Conservation (phyloP, 2,888 invertebrate genomes). For the Habroteleia sp. region DNA sequence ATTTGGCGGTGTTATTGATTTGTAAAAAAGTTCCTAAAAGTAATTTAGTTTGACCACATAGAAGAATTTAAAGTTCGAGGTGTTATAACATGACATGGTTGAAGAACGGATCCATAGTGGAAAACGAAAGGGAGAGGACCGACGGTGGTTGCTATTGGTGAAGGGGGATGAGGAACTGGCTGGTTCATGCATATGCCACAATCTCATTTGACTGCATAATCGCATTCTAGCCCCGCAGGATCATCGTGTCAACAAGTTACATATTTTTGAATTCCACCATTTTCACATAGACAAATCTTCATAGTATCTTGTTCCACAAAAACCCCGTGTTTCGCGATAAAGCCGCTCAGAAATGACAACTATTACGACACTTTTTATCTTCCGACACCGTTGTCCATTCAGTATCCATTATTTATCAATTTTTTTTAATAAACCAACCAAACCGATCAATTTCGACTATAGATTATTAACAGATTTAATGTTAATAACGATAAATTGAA, state of each 20-base stretch:
- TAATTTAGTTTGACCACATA: slow-evolving; percentile 36
- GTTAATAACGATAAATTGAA: too few relatives aligned
- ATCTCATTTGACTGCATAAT: slow-evolving; percentile 81
- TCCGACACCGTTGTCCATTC: too few relatives aligned
- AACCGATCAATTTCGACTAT: too few relatives aligned
- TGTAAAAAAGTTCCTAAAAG: too few relatives aligned
- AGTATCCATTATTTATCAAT: too few relatives aligned
- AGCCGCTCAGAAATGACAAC: slow-evolving; percentile 4
- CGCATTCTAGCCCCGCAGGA: slow-evolving; percentile 76
- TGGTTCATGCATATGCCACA: slow-evolving; percentile 80
- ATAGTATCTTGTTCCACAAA: slow-evolving; percentile 27
- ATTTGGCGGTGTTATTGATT: too few relatives aligned
- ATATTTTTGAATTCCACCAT: slow-evolving; percentile 73
- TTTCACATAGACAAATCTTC: slow-evolving; percentile 57
- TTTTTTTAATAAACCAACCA: slow-evolving; percentile 2
- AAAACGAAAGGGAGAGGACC: slow-evolving; percentile 57
- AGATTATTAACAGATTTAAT: too few relatives aligned
- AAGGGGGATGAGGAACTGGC: slow-evolving; percentile 62
- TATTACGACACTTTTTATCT: not conserved
- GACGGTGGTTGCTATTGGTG: slow-evolving; percentile 49
- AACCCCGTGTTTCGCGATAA: slow-evolving; percentile 5
- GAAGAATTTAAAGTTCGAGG: slow-evolving; percentile 51
- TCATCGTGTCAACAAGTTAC: slow-evolving; percentile 80
- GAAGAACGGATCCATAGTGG: slow-evolving; percentile 53
- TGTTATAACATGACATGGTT: slow-evolving; percentile 57